A percentile compares a stretch with the other conserved stretches of the same genome.
phyloP scores from a whole-genome alignment of 2,888 invertebrate genomes.

The Agrochola litura region DNA sequence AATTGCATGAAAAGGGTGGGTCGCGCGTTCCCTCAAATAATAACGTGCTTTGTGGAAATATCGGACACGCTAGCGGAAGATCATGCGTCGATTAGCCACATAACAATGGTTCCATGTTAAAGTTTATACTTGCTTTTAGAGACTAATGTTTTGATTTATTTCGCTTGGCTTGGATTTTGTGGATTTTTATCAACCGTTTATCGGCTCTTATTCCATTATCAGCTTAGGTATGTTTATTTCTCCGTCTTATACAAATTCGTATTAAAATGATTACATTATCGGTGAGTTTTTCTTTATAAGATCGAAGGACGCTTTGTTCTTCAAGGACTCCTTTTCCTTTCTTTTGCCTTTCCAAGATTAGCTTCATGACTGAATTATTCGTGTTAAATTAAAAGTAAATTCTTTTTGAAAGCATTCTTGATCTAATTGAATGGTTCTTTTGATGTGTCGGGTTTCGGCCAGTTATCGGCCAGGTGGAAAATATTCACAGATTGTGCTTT shows the following conservation, averaged over 20 bases:
- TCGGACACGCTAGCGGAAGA: constrained; percentile 64
- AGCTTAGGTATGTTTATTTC: background rate
- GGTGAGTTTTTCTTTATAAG: constrained; percentile 6
- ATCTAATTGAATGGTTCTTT: constrained; percentile 68
- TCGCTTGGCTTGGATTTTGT: background rate
- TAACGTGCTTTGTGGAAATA: constrained; percentile 63
- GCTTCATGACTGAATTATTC: background rate
- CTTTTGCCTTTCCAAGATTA: constrained; percentile 20
- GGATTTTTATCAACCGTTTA: background rate
- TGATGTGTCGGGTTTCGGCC: constrained; percentile 67
- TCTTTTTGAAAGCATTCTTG: constrained; percentile 41
- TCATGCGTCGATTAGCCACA: constrained; percentile 64
- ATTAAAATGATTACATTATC: background rate
- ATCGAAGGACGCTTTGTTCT: constrained; percentile 23
- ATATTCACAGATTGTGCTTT: constrained; percentile 71
- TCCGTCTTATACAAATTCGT: background rate
- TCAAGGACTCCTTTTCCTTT: background rate
- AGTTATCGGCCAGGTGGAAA: constrained; percentile 69
- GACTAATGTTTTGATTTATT: constrained; percentile 20
- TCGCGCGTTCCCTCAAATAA: constrained; percentile 58
- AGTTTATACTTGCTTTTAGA: constrained; percentile 31
- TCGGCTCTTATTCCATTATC: background rate
- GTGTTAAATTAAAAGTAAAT: constrained; percentile 21
- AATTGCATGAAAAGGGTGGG: constrained; percentile 67
- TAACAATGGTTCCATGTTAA: constrained; percentile 55